Evolutionary conservation across 2,113 vertebrate species (phyloP).

Genomic region (Takifugu bimaculatus): DNA sequence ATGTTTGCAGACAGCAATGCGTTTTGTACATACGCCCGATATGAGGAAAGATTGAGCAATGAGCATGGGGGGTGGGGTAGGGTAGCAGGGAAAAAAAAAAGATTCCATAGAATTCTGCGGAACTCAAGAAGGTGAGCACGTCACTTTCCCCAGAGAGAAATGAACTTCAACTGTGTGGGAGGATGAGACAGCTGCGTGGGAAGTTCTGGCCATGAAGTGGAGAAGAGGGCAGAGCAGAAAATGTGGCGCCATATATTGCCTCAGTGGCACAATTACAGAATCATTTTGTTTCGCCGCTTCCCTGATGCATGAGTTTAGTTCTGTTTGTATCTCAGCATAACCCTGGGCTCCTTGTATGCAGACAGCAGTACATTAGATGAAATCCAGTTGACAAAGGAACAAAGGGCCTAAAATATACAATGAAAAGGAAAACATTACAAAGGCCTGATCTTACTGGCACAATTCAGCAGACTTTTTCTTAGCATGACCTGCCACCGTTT

Average conservation of each 20-base stretch:
- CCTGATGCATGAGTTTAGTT: no score
- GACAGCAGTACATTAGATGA: no score
- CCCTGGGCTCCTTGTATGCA: no score
- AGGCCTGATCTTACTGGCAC: no score
- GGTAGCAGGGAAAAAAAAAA: not conserved
- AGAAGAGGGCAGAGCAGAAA: not conserved
- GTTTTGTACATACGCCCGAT: no score
- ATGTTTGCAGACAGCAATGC: no score
- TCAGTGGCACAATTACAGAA: not conserved
- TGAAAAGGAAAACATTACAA: no score
- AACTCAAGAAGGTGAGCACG: not conserved
- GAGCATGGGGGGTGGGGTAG: slow-evolving; percentile 1
- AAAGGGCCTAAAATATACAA: no score
- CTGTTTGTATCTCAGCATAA: no score
- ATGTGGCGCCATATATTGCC: not conserved
- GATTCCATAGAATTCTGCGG: not conserved
- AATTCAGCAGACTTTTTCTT: no score
- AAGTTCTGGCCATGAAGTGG: not conserved
- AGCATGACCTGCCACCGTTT: no score
- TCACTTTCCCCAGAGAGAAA: slow-evolving; percentile 4
- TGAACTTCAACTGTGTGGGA: slow-evolving; percentile 19
- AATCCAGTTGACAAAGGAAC: no score
- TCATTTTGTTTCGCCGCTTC: not conserved
- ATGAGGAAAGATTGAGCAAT: not conserved
- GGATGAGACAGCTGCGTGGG: slow-evolving; percentile 13